Conservation (phyloP, 1,140 invertebrate species). For the Bombus pyrosoma region DNA sequence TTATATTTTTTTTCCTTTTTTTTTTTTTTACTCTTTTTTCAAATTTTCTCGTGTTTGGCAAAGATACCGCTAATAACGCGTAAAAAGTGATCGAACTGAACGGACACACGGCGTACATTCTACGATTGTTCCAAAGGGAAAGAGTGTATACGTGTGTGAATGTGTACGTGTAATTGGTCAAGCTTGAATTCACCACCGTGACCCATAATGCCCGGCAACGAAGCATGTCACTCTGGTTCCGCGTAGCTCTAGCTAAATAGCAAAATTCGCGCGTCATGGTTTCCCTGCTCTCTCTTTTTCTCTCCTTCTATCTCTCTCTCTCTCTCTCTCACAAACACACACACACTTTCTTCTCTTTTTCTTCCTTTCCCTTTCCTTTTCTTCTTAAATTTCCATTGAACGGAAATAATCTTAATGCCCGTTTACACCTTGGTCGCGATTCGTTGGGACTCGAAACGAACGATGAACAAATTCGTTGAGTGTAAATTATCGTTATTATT, state of each 20-base stretch:
- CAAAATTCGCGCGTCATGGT: constrained; percentile 37
- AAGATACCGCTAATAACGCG: constrained; percentile 35
- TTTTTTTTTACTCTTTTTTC: neutral
- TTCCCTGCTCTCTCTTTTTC: neutral
- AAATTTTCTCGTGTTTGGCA: neutral
- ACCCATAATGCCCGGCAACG: constrained; percentile 21
- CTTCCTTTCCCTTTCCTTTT: too few relatives aligned
- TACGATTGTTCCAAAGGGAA: constrained; percentile 10
- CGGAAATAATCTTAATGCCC: constrained; percentile 60
- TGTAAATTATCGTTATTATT: constrained; percentile 15
- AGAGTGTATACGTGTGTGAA: neutral
- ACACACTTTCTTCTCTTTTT: too few relatives aligned
- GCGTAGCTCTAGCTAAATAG: constrained; percentile 5
- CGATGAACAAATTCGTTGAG: constrained; percentile 11
- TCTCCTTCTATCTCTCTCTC: neutral
- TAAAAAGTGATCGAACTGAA: constrained; percentile 44
- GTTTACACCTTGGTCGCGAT: constrained; percentile 38
- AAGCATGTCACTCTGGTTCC: constrained; percentile 20
- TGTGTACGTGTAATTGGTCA: constrained; percentile 4
- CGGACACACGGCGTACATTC: constrained; percentile 1
- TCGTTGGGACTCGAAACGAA: constrained; percentile 9
- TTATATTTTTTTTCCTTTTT: neutral
- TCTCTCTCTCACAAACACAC: neutral
- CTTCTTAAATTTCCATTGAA: neutral
- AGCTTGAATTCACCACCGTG: constrained; percentile 23